Base-by-base conservation (phyloP, 1,140 invertebrate genomes). In the Rhyacophila brunnea region DNA sequence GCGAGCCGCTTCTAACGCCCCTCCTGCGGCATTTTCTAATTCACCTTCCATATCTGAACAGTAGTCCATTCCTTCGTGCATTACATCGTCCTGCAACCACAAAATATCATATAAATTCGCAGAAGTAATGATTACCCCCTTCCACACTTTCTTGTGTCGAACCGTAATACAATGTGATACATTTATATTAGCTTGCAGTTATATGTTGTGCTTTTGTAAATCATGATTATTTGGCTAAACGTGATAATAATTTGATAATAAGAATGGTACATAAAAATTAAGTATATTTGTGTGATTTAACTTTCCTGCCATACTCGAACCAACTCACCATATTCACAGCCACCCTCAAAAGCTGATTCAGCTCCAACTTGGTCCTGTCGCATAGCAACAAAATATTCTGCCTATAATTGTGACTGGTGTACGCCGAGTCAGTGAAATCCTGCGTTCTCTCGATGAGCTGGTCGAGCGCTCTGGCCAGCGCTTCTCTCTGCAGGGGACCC, bases 341-440 rank as follows among this genome's bases (percentile, higher is more conserved):
- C 58, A 91, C 85, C 67, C 91, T 84, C 40, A 97, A 80, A 19
- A 97, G 83, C 68, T 92, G 87, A 73, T 93, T 91, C 46, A 96
- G 79, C 76, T 96, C 91, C 58, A 91, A 82, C 69, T 90, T 90
- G 60, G 90, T 87, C 60, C 91, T 83, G 75, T 97, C 93, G 69
- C 90, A 92, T n/a, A 95, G 83, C 40, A 93, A 81, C 0, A 98
- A 80, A 67, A 98, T 96, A 71, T 92, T 92, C 78, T 99, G 95
- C 49, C 96, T 83, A 77, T 98, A 93, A 68, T 98, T 93, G 77
- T 99, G 95, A 66, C 87, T 92, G 32, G 96, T 99, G 77, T 99
- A 99, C 50, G 96, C 94, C 53, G 96, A 99, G 77, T 99, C 96
- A 9, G 97, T 99, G 78, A 99, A 99, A 76, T 99, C 97, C 78